Evolutionary conservation across 2,113 vertebrate species (phyloP), one percentile per base, ranked within the genome.

Genomic region (Meles meles): DNA sequence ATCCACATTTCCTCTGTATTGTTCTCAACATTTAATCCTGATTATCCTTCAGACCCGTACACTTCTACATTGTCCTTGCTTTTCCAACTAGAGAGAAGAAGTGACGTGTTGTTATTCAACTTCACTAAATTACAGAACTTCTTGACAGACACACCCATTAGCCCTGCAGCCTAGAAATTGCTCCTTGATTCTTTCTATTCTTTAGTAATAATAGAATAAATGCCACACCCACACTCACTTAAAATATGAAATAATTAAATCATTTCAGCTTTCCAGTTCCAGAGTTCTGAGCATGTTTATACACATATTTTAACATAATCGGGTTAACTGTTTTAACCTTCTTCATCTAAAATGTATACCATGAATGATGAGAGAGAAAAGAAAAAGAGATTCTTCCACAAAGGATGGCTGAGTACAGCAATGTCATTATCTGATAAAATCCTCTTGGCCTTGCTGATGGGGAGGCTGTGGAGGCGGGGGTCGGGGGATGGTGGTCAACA

Each of bases 331-430:
- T 93, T 59, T 97, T 97, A 97, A 94, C 93, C 88, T 98, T 98
- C 95, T 88, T 98, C 96, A 97, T 98, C 96, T 97, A 96, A 98
- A 98, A 97, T 79, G 96, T 97, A 97, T 89, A 97, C 3, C 3
- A 67, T 17, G 96, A 98, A 97, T 98, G 84, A 88, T 94, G 67
- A 93, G 97, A 83, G 92, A 96, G 94, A 97, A 93, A 98, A 98
- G 91, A 98, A 98, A 80, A 6, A 90, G 65, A 63, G 15, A 63
- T 91, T 95, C 84, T 96, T 96, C 21, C 23, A 82, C 44, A 77
- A 76, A 93, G 29, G 15, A 49, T 47, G 6, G 44, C 81, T 89
- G 27, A 91, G 15, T 20, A 23, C 1, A 61, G 34, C n/a, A 71
- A 44, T 34, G 17, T 77, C 11, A 55, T 90, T 77, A 27, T 29